Evolutionary conservation across 1,140 invertebrate species (phyloP).

Genomic region (Brachionus rotundiformis): DNA sequence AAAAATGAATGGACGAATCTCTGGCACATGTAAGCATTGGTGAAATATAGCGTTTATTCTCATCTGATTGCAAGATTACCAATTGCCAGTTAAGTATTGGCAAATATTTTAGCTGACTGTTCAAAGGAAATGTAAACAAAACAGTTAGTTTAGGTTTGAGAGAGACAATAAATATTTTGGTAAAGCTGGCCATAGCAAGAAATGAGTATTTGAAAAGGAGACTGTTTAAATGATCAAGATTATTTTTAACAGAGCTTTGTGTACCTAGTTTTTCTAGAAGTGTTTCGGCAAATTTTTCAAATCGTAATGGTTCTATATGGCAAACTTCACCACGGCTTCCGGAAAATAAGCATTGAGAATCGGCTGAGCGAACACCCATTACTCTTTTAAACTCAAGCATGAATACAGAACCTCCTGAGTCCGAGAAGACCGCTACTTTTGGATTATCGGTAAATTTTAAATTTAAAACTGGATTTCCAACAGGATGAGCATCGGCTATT

Average conservation of each 20-base stretch:
- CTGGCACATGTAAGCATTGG: constrained; percentile 82
- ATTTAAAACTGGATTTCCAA: constrained; percentile 81
- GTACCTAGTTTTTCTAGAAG: background rate
- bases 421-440: constrained; percentile 79
- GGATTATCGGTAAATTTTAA: constrained; percentile 78
- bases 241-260: background rate
- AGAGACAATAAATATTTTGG: constrained; percentile 79
- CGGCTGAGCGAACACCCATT: constrained; percentile 81
- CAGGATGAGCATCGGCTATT: constrained; percentile 78
- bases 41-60: constrained; percentile 58
- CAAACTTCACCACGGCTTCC: constrained; percentile 93
- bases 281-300: background rate
- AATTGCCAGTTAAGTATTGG: constrained; percentile 90
- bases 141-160: constrained; percentile 75
- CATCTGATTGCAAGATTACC: constrained; percentile 77
- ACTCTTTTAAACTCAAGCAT: constrained; percentile 83
- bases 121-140: constrained; percentile 70
- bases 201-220: background rate
- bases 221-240: background rate
- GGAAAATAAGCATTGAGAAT: constrained; percentile 85
- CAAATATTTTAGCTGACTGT: constrained; percentile 64
- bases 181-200: constrained; percentile 51
- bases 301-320: constrained; percentile 77
- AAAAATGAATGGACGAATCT: constrained; percentile 62
- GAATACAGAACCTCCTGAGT: constrained; percentile 96